A percentile compares a stretch with the other conserved stretches of the same genome.
Evolutionary conservation across 2,888 invertebrate species (phyloP).

Genomic region (Mythimna ferrago): DNA sequence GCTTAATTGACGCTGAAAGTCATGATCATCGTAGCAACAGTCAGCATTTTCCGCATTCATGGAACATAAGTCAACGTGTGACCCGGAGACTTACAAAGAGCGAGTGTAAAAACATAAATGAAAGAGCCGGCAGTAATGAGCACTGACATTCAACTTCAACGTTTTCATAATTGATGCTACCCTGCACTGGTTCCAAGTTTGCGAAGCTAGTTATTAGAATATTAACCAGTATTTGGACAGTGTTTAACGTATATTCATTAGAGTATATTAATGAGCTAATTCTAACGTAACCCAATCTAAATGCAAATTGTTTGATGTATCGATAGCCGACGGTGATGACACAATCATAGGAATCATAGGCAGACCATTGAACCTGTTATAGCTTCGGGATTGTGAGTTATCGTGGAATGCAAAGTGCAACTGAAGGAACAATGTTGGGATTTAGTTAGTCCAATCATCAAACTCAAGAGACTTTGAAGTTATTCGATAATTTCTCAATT

Average conservation of each 20-base stretch:
- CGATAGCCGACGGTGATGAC: not conserved
- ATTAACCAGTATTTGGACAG: not conserved
- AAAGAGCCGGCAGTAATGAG: slow-evolving; percentile 47
- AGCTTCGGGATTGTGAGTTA: no score
- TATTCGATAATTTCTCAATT: no score
- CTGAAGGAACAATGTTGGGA: no score
- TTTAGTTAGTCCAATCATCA: no score
- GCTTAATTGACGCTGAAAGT: slow-evolving; percentile 64
- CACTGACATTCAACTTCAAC: slow-evolving; percentile 19
- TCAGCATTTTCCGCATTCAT: slow-evolving; percentile 51
- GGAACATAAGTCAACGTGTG: slow-evolving; percentile 52
- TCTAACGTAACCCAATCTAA: not conserved
- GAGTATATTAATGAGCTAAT: not conserved
- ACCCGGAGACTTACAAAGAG: slow-evolving; percentile 36
- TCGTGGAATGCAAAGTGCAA: no score
- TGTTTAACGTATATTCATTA: not conserved
- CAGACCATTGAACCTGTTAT: not conserved
- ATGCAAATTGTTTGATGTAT: not conserved
- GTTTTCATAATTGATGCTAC: slow-evolving; percentile 51
- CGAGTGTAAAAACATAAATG: slow-evolving; percentile 47
- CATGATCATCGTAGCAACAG: slow-evolving; percentile 51
- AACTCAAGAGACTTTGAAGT: no score
- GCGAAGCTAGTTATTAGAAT: slow-evolving; percentile 11
- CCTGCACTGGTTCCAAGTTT: slow-evolving; percentile 1
- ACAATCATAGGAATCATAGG: not conserved